Evolutionary conservation across 2,113 vertebrate species (phyloP).

Genomic region (Ibidorhyncha struthersii): DNA sequence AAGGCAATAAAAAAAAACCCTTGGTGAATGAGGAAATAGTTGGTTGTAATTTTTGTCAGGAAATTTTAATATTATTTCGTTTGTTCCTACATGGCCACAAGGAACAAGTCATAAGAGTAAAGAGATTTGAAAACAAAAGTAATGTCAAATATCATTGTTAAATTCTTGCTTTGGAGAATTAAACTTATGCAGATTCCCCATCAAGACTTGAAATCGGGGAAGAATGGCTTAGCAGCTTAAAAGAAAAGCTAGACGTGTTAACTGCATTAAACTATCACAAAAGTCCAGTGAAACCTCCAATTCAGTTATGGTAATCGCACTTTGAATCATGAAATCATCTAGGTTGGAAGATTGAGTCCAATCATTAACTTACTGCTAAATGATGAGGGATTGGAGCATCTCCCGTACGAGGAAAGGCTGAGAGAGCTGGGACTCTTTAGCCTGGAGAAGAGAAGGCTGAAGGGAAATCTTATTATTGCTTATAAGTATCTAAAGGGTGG

Average conservation of each 20-base stretch:
- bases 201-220: neutral
- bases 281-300: neutral
- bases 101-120: neutral
- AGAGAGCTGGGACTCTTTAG: too few species aligned
- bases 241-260: neutral
- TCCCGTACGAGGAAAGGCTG: too few species aligned
- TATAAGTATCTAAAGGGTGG: too few species aligned
- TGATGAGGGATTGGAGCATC: too few species aligned
- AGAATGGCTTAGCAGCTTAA: neutral
- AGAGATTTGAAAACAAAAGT: neutral
- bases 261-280: neutral
- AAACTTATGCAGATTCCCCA: neutral
- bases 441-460: too few species aligned
- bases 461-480: too few species aligned
- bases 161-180: neutral
- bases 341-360: too few species aligned
- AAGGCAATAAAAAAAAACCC: neutral
- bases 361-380: too few species aligned
- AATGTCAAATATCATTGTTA: neutral
- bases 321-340: neutral
- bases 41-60: neutral
- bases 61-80: neutral
- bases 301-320: neutral
- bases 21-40: neutral
- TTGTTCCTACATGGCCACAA: neutral